phyloP scores from a whole-genome alignment of 2,797 vertebrate species.

The Malacoraja senta region DNA sequence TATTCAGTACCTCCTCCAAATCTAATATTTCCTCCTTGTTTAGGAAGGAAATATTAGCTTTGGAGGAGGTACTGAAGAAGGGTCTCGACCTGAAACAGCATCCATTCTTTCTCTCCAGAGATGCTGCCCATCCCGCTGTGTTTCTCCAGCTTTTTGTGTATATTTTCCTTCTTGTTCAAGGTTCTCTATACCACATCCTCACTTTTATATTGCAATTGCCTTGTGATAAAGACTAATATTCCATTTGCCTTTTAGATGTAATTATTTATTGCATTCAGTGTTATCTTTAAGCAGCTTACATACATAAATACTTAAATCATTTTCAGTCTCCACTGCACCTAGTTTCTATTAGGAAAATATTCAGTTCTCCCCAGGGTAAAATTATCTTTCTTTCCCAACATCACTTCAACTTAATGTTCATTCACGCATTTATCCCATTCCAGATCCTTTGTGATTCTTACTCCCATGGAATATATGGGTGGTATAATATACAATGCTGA shows the following conservation, averaged over 20 bases:
- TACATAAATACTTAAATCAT: background rate
- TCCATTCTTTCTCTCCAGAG: too few relatives aligned
- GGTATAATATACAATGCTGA: too few relatives aligned
- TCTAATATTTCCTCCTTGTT: too few relatives aligned
- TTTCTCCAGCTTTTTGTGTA: too few relatives aligned
- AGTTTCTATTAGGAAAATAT: background rate
- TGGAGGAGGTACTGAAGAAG: too few relatives aligned
- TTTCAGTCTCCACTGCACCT: background rate
- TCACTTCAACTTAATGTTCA: background rate
- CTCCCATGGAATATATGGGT: background rate
- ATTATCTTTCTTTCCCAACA: background rate
- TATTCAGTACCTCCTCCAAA: too few relatives aligned
- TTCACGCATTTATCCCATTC: background rate
- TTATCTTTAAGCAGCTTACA: background rate
- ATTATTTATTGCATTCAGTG: too few relatives aligned
- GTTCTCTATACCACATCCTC: background rate
- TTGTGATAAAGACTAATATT: background rate
- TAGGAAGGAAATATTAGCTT: too few relatives aligned
- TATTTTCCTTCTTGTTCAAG: too few relatives aligned
- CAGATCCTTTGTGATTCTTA: background rate
- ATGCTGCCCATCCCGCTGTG: too few relatives aligned
- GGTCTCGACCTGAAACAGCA: too few relatives aligned
- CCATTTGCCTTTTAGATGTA: background rate
- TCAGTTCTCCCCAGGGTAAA: background rate
- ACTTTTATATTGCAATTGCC: background rate